A percentile compares a stretch with the other conserved stretches of the same genome.
Conservation (phyloP, 2,797 vertebrate genomes). For the Clamator glandarius region DNA sequence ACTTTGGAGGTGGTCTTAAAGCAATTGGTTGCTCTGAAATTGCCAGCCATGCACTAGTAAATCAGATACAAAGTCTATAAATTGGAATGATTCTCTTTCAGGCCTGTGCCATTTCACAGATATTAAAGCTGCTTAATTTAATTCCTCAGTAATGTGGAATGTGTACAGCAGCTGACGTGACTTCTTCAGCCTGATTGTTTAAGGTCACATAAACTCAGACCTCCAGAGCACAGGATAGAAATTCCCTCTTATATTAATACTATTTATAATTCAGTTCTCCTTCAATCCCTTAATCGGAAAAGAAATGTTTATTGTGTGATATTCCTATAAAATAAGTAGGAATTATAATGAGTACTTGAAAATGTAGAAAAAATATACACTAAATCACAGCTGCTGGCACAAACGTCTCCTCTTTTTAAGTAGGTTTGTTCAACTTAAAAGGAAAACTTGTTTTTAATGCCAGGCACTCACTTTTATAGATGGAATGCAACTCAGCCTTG, state of each 20-base stretch:
- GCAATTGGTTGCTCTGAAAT: constrained; percentile 51
- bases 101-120: constrained; percentile 53
- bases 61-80: constrained; percentile 63
- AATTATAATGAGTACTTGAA: constrained; percentile 46
- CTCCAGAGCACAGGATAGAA: constrained; percentile 20
- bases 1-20: constrained; percentile 66
- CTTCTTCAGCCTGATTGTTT: constrained; percentile 48
- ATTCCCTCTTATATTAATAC: constrained; percentile 49
- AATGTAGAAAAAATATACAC: background rate
- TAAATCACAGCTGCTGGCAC: constrained; percentile 19
- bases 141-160: constrained; percentile 64
- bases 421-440: constrained; percentile 29
- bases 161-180: constrained; percentile 44
- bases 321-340: constrained; percentile 40
- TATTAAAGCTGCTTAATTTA: constrained; percentile 57
- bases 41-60: constrained; percentile 47
- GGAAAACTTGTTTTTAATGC: constrained; percentile 24
- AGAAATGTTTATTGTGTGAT: constrained; percentile 53
- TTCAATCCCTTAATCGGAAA: constrained; percentile 29
- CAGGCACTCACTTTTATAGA: background rate
- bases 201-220: constrained; percentile 45
- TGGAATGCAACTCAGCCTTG: background rate
- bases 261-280: constrained; percentile 32
- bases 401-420: constrained; percentile 32
- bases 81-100: constrained; percentile 51